Evolutionary conservation across 2,113 vertebrate genomes (phyloP).

Genomic region (Laticauda laticaudata): DNA sequence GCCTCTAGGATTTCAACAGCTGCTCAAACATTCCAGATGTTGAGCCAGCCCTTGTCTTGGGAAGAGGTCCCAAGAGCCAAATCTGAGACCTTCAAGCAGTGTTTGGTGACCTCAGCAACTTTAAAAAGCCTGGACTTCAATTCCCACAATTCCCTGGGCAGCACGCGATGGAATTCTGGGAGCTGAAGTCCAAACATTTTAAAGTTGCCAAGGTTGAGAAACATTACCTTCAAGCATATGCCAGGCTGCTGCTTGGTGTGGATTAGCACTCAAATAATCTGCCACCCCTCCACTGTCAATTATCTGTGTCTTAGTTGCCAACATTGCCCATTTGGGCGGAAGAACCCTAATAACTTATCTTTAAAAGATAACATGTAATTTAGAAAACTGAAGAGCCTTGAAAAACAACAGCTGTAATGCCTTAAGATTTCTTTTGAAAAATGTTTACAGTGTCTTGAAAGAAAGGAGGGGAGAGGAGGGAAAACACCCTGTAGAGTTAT

Average conservation of each 20-base stretch:
- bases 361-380: slow-evolving; percentile 48
- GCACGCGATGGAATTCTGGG: not conserved
- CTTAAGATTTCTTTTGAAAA: slow-evolving; percentile 66
- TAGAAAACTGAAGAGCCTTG: slow-evolving; percentile 31
- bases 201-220: not conserved
- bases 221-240: not conserved
- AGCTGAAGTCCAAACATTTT: not conserved
- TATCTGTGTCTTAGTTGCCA: slow-evolving; percentile 29
- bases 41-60: not conserved
- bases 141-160: not conserved
- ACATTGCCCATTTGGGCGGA: slow-evolving; percentile 37
- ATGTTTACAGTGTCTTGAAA: slow-evolving; percentile 63
- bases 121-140: not conserved
- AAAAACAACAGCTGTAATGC: slow-evolving; percentile 59
- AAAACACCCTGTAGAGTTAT: slow-evolving; percentile 50
- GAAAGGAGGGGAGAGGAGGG: slow-evolving; percentile 15
- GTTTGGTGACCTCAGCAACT: not conserved
- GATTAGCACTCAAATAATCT: not conserved
- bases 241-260: not conserved
- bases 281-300: not conserved
- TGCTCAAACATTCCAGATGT: not conserved
- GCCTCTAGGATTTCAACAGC: not conserved
- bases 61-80: not conserved
- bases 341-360: slow-evolving; percentile 32
- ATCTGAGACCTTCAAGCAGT: not conserved